Percentiles rank a stretch among this genome's conserved stretches.
Conservation (phyloP, 2,888 invertebrate genomes). For the Patella pellucida region DNA sequence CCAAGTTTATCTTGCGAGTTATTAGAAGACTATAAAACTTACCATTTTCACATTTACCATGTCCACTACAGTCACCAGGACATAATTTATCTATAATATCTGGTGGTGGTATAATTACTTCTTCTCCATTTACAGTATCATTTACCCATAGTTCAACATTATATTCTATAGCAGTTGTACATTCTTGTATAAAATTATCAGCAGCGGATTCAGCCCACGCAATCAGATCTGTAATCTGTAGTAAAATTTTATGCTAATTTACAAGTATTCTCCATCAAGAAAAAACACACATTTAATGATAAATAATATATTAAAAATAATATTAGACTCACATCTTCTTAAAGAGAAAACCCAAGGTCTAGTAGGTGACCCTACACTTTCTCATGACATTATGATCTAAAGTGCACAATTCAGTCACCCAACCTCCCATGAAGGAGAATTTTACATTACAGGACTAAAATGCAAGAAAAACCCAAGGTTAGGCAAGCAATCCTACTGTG, state of each 20-base stretch:
- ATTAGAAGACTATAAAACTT: conserved; percentile 1
- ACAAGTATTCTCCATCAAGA: not conserved
- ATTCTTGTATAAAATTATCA: conserved; percentile 36
- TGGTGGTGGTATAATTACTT: conserved; percentile 29
- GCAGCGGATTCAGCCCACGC: conserved; percentile 41
- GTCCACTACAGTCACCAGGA: conserved; percentile 44
- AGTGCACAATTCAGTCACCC: too few relatives aligned
- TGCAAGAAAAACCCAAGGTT: too few relatives aligned
- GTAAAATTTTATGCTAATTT: not conserved
- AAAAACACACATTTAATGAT: not conserved
- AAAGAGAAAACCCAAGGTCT: too few relatives aligned
- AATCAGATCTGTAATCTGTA: conserved; percentile 39
- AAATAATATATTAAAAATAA: too few relatives aligned
- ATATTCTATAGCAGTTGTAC: conserved; percentile 35
- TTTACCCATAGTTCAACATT: conserved; percentile 39
- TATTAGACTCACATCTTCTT: too few relatives aligned
- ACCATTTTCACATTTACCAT: conserved; percentile 48
- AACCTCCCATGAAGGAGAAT: too few relatives aligned
- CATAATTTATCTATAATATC: conserved; percentile 40
- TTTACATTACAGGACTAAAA: too few relatives aligned
- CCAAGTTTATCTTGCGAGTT: too few relatives aligned
- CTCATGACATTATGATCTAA: too few relatives aligned
- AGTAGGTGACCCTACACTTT: too few relatives aligned
- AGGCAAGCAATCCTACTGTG: too few relatives aligned
- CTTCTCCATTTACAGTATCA: conserved; percentile 29